phyloP scores from a whole-genome alignment of 2,113 vertebrate species.

The Phoxinus phoxinus region DNA sequence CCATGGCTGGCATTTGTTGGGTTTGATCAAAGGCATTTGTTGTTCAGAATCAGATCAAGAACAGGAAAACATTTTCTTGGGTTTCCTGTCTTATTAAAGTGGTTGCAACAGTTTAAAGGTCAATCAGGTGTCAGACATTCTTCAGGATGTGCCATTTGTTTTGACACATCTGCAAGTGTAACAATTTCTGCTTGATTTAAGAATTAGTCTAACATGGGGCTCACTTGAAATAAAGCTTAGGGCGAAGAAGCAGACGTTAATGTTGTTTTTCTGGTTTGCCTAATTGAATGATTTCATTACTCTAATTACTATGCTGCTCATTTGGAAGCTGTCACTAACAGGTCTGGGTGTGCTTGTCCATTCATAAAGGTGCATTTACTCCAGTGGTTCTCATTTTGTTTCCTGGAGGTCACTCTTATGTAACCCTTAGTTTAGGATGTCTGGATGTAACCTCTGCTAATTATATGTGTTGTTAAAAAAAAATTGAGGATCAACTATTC shows the following conservation, averaged over 20 bases:
- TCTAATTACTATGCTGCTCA: not conserved
- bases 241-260: not conserved
- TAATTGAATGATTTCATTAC: not conserved
- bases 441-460: not conserved
- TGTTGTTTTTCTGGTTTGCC: not conserved
- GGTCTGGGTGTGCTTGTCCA: not conserved
- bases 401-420: not conserved
- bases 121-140: constrained; percentile 18
- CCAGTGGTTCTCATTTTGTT: not conserved
- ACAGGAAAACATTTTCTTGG: not conserved
- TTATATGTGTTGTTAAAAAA: not conserved
- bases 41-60: constrained; percentile 4
- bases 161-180: not conserved
- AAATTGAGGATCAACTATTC: not conserved
- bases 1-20: not conserved
- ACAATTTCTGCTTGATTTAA: not conserved
- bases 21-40: not conserved
- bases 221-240: not conserved
- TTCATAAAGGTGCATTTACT: not conserved
- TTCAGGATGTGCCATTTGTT: not conserved
- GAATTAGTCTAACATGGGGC: not conserved
- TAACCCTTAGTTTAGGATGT: not conserved
- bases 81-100: not conserved
- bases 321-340: not conserved
- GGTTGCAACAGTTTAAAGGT: not conserved